Conservation (phyloP, 53 echinoderm and acorn worm genomes). For the Stichopus horrens region DNA sequence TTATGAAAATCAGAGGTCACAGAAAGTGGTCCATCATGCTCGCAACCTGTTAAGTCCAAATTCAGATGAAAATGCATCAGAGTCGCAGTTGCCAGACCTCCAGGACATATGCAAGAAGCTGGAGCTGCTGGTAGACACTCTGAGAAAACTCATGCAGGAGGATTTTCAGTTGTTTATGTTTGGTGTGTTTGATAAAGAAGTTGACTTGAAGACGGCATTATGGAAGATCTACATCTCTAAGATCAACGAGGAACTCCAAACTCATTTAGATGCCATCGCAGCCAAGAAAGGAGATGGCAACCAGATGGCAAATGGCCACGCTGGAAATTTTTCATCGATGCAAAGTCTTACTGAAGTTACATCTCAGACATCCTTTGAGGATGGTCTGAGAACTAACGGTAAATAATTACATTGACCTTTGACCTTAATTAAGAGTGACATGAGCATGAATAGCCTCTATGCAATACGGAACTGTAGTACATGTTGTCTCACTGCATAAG, state of each 20-base stretch:
- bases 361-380: conserved; percentile 29
- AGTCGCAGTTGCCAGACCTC: neutral
- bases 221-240: conserved; percentile 72
- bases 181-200: conserved; percentile 73
- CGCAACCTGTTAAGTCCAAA: neutral
- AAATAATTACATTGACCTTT: neutral
- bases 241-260: conserved; percentile 63
- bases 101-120: neutral
- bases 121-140: neutral
- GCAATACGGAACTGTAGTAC: too few species aligned
- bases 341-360: conserved; percentile 1
- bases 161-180: conserved; percentile 75
- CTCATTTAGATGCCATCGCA: conserved; percentile 62
- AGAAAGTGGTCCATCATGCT: conserved; percentile 6
- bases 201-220: conserved; percentile 41
- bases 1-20: conserved; percentile 37
- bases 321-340: neutral
- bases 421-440: too few species aligned
- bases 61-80: neutral
- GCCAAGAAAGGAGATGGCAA: conserved; percentile 13
- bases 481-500: too few species aligned
- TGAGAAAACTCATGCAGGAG: conserved; percentile 65
- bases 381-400: neutral
- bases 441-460: too few species aligned
- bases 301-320: conserved; percentile 26